Evolutionary conservation across 2,797 vertebrate species (phyloP), one percentile per base, ranked within the genome.

Genomic region (Capromys pilorides): DNA sequence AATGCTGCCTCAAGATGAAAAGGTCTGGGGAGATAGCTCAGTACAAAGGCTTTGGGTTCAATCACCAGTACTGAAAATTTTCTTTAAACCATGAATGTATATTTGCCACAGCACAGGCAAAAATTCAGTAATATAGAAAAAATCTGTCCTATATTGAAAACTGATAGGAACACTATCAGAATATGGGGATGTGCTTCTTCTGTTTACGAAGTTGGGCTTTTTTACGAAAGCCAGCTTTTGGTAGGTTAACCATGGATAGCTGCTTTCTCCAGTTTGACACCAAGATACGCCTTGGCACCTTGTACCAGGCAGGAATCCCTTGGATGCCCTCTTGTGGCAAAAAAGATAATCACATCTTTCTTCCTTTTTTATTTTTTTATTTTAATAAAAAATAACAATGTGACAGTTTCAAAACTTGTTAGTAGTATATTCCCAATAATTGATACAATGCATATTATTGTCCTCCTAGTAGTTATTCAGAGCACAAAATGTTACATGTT

Each of bases 241-340:
- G 10, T 84, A 51, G 45, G 64, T 59, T 49, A 45, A 59, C 54
- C 26, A 18, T 2, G 1, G 1, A 78, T 51, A 73, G 59, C 54
- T 61, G 21, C 51, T 28, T 86, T 39, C 39, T 90, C 28, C 45
- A n/a, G 26, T 24, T 91, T 14, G 45, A 61, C 73, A 66, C 7
- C 6, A 45, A 87, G 14, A 3, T 33, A 0, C 1, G 41, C 54
- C 19, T 64, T 19, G 54, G 62, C 39, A 67, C 36, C 49, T 54
- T 57, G 54, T 0, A 0, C 31, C 0, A 5, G 62, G 22, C 8
- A 5, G 33, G 41, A 78, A 39, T 49, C 93, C 71, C 45, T 88
- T n/a, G 0, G 9, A 1, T 45, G 67, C 95, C 93, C 94, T 95
- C 96, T 97, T 82, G 93, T 88, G 92, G 91, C 31, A 0, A 31